phyloP scores from a whole-genome alignment of 2,113 vertebrate genomes.

The Neogale vison region DNA sequence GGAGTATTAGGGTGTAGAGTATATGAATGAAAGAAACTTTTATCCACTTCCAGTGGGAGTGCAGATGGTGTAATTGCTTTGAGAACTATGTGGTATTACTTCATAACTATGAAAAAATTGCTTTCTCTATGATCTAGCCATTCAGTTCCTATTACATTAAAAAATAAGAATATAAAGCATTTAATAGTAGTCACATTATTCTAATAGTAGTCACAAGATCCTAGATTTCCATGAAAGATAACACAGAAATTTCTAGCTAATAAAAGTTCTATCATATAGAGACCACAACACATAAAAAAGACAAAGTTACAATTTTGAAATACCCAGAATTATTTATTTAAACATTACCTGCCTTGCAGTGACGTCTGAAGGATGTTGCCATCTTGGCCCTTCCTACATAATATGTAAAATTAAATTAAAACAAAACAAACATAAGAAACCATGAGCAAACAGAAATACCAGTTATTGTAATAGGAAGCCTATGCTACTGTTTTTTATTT shows the following conservation, averaged over 20 bases:
- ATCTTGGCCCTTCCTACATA: slow-evolving; percentile 50
- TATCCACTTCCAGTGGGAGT: not conserved
- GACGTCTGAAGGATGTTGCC: not conserved
- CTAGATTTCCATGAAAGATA: not conserved
- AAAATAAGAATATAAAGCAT: not conserved
- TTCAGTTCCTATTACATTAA: not conserved
- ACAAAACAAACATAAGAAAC: not conserved
- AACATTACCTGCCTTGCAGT: slow-evolving; percentile 51
- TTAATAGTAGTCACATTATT: not conserved
- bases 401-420: not conserved
- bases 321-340: not conserved
- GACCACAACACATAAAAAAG: not conserved
- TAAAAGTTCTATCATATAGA: not conserved
- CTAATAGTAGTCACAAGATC: not conserved
- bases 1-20: not conserved
- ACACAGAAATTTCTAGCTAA: not conserved
- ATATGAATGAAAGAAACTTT: not conserved
- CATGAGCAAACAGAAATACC: not conserved
- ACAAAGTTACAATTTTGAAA: not conserved
- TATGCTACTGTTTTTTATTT: not conserved
- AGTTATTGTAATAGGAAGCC: not conserved
- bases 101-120: not conserved
- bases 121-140: not conserved
- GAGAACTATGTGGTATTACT: not conserved
- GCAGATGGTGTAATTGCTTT: not conserved